Conservation (phyloP, 1,140 invertebrate genomes). For the Philotrypesis tridentata region DNA sequence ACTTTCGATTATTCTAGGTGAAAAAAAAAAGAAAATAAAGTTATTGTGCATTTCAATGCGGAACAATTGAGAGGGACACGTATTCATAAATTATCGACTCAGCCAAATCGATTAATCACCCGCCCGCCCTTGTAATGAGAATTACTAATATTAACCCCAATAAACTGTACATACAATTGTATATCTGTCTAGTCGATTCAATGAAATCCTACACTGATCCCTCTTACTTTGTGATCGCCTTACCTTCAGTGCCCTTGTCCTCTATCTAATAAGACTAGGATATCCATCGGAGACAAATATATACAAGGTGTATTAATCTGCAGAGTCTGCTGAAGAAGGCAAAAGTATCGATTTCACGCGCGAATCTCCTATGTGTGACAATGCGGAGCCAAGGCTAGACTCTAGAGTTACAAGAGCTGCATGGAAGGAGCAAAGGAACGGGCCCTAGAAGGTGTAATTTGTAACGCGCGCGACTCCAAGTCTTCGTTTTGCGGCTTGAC, state of each 20-base stretch:
- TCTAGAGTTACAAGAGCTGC: background rate
- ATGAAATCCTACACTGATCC: background rate
- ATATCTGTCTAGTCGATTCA: constrained; percentile 55
- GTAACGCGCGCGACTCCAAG: background rate
- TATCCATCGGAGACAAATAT: no score
- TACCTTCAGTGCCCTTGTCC: no score
- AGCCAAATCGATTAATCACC: constrained; percentile 68
- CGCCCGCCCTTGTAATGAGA: constrained; percentile 67
- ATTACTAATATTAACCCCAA: constrained; percentile 70
- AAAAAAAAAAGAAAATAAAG: background rate
- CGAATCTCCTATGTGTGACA: background rate
- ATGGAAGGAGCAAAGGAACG: background rate
- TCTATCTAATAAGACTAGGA: no score
- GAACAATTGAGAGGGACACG: constrained; percentile 38
- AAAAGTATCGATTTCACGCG: background rate
- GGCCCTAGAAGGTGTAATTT: background rate
- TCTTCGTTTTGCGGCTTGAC: constrained; percentile 26
- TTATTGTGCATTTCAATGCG: constrained; percentile 17
- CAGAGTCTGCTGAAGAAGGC: background rate
- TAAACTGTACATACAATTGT: constrained; percentile 74
- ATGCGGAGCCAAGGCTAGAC: background rate
- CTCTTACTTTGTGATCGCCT: no score
- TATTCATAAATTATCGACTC: constrained; percentile 51
- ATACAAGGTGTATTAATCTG: background rate
- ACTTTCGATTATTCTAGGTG: constrained; percentile 27